Evolutionary conservation across 2,888 invertebrate genomes (phyloP).

Genomic region (Volucella zonaria): DNA sequence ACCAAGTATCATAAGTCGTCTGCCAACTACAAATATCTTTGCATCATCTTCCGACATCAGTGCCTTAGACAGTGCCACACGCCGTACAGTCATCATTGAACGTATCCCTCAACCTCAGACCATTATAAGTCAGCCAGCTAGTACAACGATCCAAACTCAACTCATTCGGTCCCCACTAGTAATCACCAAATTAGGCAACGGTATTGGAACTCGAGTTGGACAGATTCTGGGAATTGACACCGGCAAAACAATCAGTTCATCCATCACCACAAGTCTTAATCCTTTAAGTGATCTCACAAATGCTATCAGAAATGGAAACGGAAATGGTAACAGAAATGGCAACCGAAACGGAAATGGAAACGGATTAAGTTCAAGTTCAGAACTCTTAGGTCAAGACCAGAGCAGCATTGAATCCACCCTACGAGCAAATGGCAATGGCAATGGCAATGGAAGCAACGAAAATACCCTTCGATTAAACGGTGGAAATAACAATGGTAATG

Average conservation of each 20-base stretch:
- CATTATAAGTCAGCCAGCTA: slow-evolving; percentile 79
- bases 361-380: slow-evolving; percentile 46
- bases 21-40: slow-evolving; percentile 74
- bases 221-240: slow-evolving; percentile 55
- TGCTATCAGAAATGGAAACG: slow-evolving; percentile 19
- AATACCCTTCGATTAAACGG: too few relatives aligned
- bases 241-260: slow-evolving; percentile 62
- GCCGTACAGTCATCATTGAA: slow-evolving; percentile 74
- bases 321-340: slow-evolving; percentile 69
- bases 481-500: slow-evolving; percentile 24
- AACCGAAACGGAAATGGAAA: slow-evolving; percentile 51
- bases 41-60: slow-evolving; percentile 60
- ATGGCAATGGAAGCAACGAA: slow-evolving; percentile 35
- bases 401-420: slow-evolving; percentile 21
- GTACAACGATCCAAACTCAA: slow-evolving; percentile 80
- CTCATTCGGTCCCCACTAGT: slow-evolving; percentile 79
- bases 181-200: slow-evolving; percentile 67
- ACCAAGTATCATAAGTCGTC: slow-evolving; percentile 78
- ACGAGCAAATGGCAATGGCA: slow-evolving; percentile 35
- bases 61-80: slow-evolving; percentile 76
- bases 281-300: slow-evolving; percentile 14
- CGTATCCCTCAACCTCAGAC: slow-evolving; percentile 77
- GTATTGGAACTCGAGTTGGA: slow-evolving; percentile 54
- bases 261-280: slow-evolving; percentile 41
- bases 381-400: slow-evolving; percentile 1